phyloP scores from a whole-genome alignment of 2,113 vertebrate genomes.

The Tragelaphus buxtoni region DNA sequence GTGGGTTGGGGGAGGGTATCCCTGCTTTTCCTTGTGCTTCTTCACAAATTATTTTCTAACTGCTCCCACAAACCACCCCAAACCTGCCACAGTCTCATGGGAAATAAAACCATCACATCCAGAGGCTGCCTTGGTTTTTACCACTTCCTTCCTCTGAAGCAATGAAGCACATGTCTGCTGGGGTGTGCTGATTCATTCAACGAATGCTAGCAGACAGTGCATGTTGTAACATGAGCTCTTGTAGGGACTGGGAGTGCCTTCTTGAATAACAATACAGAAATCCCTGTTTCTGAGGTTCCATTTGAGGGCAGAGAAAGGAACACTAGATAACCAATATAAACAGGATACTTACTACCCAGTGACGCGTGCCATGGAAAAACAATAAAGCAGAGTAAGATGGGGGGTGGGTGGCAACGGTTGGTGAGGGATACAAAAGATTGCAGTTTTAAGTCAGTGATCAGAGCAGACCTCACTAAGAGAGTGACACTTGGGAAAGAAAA shows the following conservation, averaged over 20 bases:
- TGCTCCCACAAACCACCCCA: background rate
- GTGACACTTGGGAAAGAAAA: background rate
- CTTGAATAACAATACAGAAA: background rate
- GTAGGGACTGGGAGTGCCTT: background rate
- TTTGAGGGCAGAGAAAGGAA: background rate
- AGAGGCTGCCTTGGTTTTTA: background rate
- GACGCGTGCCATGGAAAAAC: background rate
- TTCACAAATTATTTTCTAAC: background rate
- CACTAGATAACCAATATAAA: background rate
- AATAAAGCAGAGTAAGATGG: background rate
- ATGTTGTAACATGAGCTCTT: background rate
- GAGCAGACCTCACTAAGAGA: background rate
- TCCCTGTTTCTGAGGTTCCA: background rate
- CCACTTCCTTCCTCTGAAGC: background rate
- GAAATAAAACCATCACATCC: background rate
- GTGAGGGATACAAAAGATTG: background rate
- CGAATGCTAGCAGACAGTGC: background rate
- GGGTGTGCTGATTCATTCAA: background rate
- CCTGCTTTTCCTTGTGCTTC: background rate
- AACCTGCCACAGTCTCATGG: background rate
- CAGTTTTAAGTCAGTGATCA: background rate
- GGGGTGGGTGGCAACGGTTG: rapidly evolving
- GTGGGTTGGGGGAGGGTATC: no score
- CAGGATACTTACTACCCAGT: background rate
- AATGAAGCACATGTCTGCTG: background rate